Percentiles rank a stretch among this genome's conserved stretches.
phyloP scores from a whole-genome alignment of 2,113 vertebrate genomes.

The Carettochelys insculpta region DNA sequence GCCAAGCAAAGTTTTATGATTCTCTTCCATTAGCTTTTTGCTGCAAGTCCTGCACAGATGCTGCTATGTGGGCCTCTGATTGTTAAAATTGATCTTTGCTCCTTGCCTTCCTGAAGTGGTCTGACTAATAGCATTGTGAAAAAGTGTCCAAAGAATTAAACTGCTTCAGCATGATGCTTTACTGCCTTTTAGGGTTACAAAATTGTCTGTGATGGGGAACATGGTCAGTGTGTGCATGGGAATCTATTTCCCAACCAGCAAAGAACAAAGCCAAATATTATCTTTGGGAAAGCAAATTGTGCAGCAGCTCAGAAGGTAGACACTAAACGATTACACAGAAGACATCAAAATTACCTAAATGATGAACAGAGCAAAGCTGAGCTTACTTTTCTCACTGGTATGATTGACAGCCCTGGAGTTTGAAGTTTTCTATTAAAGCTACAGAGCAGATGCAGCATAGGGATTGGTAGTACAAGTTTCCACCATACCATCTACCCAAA shows the following conservation, averaged over 20 bases:
- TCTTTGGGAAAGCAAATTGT: background rate
- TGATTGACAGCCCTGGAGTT: background rate
- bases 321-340: background rate
- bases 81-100: slow-evolving; percentile 17
- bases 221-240: background rate
- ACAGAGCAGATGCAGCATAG: background rate
- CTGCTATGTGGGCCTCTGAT: background rate
- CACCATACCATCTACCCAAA: background rate
- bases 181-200: background rate
- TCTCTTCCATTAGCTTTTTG: background rate
- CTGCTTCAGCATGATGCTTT: background rate
- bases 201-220: background rate
- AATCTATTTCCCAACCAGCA: background rate
- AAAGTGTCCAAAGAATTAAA: slow-evolving; percentile 8
- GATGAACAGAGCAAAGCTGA: background rate
- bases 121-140: background rate
- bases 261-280: background rate
- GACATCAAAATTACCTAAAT: background rate
- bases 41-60: background rate
- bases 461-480: background rate
- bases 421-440: background rate
- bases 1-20: background rate
- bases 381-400: background rate
- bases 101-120: background rate
- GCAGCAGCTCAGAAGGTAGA: background rate